A percentile compares a stretch with the other conserved stretches of the same genome.
Conservation (phyloP, 2,113 vertebrate genomes). For the Nerophis ophidion region DNA sequence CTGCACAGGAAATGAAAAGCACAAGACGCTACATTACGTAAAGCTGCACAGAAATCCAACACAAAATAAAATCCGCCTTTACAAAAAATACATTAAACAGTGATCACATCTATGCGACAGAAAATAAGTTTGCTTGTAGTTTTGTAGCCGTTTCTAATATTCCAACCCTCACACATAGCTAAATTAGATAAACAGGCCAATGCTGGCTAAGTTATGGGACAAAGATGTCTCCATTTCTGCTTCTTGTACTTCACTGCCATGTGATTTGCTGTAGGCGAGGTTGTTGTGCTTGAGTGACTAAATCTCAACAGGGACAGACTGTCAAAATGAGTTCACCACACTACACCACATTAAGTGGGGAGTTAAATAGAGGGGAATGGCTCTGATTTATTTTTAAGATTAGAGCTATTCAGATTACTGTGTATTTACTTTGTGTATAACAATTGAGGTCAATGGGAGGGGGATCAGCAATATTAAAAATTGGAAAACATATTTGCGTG, state of each 20-base stretch:
- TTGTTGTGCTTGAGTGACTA: neutral
- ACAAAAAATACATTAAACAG: too few relatives aligned
- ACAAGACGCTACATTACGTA: too few relatives aligned
- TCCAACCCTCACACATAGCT: too few relatives aligned
- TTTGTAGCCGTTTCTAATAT: too few relatives aligned
- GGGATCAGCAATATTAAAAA: too few relatives aligned
- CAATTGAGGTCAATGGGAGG: too few relatives aligned
- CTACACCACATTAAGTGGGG: neutral
- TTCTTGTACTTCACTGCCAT: slow-evolving; percentile 23
- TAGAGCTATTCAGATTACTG: neutral
- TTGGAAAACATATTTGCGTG: too few relatives aligned
- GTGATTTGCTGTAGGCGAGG: slow-evolving; percentile 33
- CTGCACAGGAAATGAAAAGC: slow-evolving; percentile 53
- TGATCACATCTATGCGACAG: too few relatives aligned
- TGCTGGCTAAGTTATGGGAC: slow-evolving; percentile 3
- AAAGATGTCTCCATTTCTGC: slow-evolving; percentile 26
- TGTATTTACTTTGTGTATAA: neutral
- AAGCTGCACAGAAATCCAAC: neutral
- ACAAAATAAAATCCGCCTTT: neutral
- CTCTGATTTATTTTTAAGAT: neutral
- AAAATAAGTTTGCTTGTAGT: too few relatives aligned
- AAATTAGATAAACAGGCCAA: neutral
- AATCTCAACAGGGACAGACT: neutral
- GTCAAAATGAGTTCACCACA: neutral
- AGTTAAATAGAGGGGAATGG: too few relatives aligned